phyloP scores from a whole-genome alignment of 2,888 invertebrate species.

The Leptarthrus brevirostris region DNA sequence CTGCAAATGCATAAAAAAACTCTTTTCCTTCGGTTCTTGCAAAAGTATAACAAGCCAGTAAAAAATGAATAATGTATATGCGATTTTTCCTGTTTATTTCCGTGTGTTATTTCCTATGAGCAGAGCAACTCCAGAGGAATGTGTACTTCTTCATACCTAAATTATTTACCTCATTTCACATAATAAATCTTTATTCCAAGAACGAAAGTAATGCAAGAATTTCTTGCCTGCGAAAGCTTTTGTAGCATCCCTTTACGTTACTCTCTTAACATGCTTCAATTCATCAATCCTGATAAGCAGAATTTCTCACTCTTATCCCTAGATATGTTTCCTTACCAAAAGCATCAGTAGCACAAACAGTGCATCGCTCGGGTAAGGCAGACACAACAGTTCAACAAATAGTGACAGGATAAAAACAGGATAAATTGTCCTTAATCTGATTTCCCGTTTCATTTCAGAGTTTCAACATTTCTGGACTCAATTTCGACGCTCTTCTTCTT shows the following conservation, averaged over 20 bases:
- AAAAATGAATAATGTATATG: too few species aligned
- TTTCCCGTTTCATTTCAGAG: slow-evolving; percentile 29
- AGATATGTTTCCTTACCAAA: neutral
- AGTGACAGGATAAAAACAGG: slow-evolving; percentile 46
- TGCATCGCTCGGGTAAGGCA: neutral
- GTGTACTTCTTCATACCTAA: neutral
- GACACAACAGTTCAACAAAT: slow-evolving; percentile 1
- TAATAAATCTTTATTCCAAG: slow-evolving; percentile 20
- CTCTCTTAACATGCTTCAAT: slow-evolving; percentile 22
- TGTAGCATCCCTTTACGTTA: neutral
- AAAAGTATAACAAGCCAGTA: too few species aligned
- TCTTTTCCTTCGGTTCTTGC: too few species aligned
- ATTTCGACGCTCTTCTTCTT: neutral
- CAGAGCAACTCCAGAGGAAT: neutral
- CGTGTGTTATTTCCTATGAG: neutral
- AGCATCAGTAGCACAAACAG: neutral
- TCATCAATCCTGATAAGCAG: slow-evolving; percentile 46
- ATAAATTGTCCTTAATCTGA: slow-evolving; percentile 51
- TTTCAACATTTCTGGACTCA: neutral
- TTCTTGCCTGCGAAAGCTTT: neutral
- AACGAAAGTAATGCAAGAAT: neutral
- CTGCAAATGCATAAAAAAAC: too few species aligned
- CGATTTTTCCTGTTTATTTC: too few species aligned
- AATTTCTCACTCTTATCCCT: slow-evolving; percentile 14
- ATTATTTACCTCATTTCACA: slow-evolving; percentile 21